phyloP scores from a whole-genome alignment of 2,888 invertebrate species.

The Brenthis daphne region DNA sequence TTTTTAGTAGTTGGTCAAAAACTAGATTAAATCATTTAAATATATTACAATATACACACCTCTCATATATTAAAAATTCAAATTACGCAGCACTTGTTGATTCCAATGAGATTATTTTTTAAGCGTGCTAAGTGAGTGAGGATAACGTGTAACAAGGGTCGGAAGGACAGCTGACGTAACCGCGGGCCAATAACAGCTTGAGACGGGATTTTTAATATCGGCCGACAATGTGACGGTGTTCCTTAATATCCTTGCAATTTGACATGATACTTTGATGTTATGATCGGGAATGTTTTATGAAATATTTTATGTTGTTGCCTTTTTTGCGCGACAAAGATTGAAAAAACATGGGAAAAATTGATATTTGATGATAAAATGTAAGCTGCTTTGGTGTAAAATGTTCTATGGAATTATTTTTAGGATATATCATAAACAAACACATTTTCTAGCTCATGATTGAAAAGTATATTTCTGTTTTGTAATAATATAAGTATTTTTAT shows the following conservation, averaged over 20 bases:
- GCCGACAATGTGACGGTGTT: constrained; percentile 28
- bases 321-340: background rate
- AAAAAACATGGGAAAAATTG: too few species aligned
- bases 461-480: too few species aligned
- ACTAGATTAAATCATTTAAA: too few species aligned
- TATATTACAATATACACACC: too few species aligned
- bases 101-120: constrained; percentile 22
- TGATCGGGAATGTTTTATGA: constrained; percentile 21
- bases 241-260: constrained; percentile 37
- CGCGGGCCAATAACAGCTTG: constrained; percentile 32
- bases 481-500: too few species aligned
- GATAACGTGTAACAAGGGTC: constrained; percentile 30
- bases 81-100: constrained; percentile 28
- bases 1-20: too few species aligned
- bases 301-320: background rate
- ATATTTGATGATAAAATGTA: too few species aligned
- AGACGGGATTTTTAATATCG: constrained; percentile 38
- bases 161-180: constrained; percentile 34
- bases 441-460: too few species aligned
- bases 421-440: too few species aligned
- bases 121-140: constrained; percentile 22
- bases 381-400: too few species aligned
- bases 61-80: constrained; percentile 13
- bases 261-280: constrained; percentile 35
- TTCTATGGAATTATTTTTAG: too few species aligned